These are phyloP conservation scores for Nannospalax galili DNA, from an alignment of 2,113 vertebrate species.

Conservation along the genomic window DNA sequence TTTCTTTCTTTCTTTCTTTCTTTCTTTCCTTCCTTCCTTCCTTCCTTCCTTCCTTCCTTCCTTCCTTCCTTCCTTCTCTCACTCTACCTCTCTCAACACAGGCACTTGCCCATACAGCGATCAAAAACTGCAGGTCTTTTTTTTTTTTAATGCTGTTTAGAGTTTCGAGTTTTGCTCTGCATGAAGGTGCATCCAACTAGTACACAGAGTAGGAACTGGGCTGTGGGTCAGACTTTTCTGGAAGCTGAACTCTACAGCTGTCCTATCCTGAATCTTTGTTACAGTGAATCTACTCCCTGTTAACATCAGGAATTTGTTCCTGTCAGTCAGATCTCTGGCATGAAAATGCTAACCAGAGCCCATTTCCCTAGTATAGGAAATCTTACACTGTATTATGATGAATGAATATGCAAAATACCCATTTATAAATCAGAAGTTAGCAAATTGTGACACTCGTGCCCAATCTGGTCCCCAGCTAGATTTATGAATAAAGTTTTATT, in stretches of 20 bases:
- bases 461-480: neutral
- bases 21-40: too few species aligned
- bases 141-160: neutral
- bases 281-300: neutral
- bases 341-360: neutral
- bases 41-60: too few species aligned
- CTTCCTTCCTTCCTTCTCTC: too few species aligned
- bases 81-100: neutral
- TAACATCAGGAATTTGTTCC: neutral
- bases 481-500: constrained; percentile 59
- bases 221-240: neutral
- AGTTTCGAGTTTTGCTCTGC: neutral
- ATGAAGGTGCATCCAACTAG: neutral
- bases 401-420: neutral
- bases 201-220: neutral
- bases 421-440: neutral
- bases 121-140: neutral
- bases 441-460: neutral
- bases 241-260: neutral
- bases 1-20: too few species aligned
- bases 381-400: neutral
- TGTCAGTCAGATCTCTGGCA: neutral
- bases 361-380: neutral
- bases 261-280: neutral
- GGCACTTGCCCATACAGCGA: neutral